Conservation (phyloP, 2,888 invertebrate genomes). For the Ashinkailepas kermadecensis region DNA sequence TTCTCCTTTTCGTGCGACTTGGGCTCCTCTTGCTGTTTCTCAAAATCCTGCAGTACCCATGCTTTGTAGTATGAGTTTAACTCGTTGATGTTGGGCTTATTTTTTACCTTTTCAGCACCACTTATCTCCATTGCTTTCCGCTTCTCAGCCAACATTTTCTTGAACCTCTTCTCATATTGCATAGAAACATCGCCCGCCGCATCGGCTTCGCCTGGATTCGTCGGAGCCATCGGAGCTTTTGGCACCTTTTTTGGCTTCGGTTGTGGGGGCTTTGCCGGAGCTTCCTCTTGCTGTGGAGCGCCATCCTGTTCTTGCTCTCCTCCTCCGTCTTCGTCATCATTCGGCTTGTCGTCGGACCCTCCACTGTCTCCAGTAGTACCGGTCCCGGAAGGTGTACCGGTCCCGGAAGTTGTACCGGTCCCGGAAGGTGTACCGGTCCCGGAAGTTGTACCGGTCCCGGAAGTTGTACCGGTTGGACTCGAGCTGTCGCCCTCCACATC, state of each 20-base stretch:
- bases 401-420: no score
- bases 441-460: background rate
- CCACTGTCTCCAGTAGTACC: background rate
- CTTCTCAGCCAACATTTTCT: background rate
- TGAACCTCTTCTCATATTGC: background rate
- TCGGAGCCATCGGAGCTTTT: background rate
- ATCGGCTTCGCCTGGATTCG: background rate
- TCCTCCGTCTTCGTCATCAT: background rate
- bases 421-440: background rate
- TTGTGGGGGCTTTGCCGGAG: background rate
- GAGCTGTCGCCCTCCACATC: background rate
- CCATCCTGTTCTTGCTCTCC: background rate
- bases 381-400: no score
- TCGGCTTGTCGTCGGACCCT: background rate
- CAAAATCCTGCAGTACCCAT: background rate
- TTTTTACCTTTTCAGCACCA: background rate
- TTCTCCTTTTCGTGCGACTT: background rate
- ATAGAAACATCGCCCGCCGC: background rate
- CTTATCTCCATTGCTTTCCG: background rate
- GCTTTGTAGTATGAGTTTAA: constrained; percentile 5
- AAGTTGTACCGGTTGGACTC: background rate
- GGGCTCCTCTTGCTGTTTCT: background rate
- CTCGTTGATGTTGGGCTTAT: background rate
- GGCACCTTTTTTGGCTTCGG: background rate
- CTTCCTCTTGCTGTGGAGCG: background rate